Evolutionary conservation across 1,140 invertebrate genomes (phyloP), one percentile per base, ranked within the genome.

Genomic region (Zaprionus vittiger): DNA sequence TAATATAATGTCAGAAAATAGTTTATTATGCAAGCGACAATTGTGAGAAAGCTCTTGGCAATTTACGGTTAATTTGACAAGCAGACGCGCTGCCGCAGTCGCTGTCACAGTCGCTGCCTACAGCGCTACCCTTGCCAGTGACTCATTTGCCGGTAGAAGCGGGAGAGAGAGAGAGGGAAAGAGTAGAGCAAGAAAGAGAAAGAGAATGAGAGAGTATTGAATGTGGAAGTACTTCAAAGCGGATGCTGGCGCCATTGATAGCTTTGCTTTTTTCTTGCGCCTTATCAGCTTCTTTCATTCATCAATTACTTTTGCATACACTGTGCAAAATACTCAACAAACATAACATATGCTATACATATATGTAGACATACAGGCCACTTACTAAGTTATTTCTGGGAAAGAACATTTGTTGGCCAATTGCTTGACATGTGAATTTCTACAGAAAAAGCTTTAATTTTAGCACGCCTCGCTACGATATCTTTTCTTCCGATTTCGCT

Each of bases 371-470:
- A 5, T 31, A n/a, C 20, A 20, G 20, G 20, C 2, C 28, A 37
- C 31, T 34, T 59, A 59, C 1, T 26, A 56, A 59, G 24, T 20
- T 34, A n/a, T 34, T 59, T 59, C 31, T 70, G 59, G 57, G 69
- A 63, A 38, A 17, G n/a, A 47, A 17, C 9, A 47, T 75, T 64
- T 24, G 66, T 47, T 56, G 67, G 28, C 52, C 22, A 38, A 61
- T 41, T 44, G 64, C 15, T 69, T 74, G 72, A 57, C 66, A 70
- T 64, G 31, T 38, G 59, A 63, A 75, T 64, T 75, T 75, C 73
- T 34, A 11, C n/a, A 24, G 54, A 75, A 47, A 75, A 64, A 59
- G 44, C 52, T 71, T 59, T 71, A 41, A 59, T 71, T 71, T 75
- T 64, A 57, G 66, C 54, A 28, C 49, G 11, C 28, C n/a, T 52